Conservation (phyloP, 92 coral and sea anemone genomes). For the Epizoanthus ramosus region DNA sequence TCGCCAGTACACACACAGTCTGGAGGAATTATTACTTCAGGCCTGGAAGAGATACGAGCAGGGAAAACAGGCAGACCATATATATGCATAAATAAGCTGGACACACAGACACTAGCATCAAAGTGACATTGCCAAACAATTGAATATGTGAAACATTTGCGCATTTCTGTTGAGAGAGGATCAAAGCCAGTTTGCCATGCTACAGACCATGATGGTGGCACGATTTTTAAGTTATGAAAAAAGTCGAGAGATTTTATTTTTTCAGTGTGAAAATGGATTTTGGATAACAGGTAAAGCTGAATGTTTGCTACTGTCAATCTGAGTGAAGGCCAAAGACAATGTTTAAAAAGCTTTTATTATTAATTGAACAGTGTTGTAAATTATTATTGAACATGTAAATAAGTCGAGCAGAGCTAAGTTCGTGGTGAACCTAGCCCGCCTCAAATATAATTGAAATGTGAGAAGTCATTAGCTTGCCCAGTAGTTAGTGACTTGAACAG, state of each 20-base stretch:
- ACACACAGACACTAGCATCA: not conserved
- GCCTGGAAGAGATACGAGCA: slow-evolving; percentile 90
- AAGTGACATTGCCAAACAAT: not conserved
- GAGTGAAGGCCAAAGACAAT: not conserved
- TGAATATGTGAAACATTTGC: not conserved
- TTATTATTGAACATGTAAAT: not conserved
- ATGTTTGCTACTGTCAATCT: slow-evolving; percentile 1
- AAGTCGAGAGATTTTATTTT: slow-evolving; percentile 25
- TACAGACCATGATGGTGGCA: not conserved
- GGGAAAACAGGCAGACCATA: slow-evolving; percentile 70
- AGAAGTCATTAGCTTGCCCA: too few relatives aligned
- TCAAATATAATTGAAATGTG: slow-evolving; percentile 1
- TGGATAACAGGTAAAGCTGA: not conserved
- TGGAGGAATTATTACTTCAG: slow-evolving; percentile 73
- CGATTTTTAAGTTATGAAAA: slow-evolving; percentile 8
- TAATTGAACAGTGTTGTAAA: slow-evolving; percentile 15
- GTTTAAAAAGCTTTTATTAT: slow-evolving; percentile 32
- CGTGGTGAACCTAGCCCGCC: not conserved
- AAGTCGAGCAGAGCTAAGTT: slow-evolving; percentile 1
- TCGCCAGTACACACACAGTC: slow-evolving; percentile 81
- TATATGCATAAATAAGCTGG: slow-evolving; percentile 46
- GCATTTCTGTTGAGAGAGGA: not conserved
- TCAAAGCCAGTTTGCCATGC: not conserved
- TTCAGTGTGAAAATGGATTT: slow-evolving; percentile 30
- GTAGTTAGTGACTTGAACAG: too few relatives aligned